A percentile compares a stretch with the other conserved stretches of the same genome.
phyloP scores from a whole-genome alignment of 92 coral and sea anemone genomes.

The Nematostella vectensis region DNA sequence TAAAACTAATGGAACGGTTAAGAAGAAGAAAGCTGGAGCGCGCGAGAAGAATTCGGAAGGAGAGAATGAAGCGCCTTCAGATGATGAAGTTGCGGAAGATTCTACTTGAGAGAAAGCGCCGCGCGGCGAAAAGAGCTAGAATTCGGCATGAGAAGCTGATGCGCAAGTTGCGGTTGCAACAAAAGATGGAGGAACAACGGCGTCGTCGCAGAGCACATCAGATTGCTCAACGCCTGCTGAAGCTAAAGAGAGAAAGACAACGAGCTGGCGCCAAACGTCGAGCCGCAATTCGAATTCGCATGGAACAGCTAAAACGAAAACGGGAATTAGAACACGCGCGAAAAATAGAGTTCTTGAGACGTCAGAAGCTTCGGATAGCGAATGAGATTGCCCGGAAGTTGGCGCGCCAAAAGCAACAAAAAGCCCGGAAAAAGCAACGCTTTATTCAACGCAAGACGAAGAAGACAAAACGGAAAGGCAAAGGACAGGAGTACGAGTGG shows the following conservation, averaged over 20 bases:
- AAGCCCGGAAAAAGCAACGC: background rate
- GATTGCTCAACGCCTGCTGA: background rate
- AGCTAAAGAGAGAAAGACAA: background rate
- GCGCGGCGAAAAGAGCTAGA: background rate
- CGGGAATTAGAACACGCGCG: background rate
- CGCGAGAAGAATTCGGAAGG: background rate
- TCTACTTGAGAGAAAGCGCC: background rate
- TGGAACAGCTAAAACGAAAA: background rate
- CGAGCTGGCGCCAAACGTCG: background rate
- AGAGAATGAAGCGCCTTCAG: background rate
- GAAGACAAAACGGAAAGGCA: background rate
- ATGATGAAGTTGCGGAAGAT: background rate
- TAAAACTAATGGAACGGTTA: background rate
- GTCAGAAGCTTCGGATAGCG: background rate
- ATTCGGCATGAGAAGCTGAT: background rate
- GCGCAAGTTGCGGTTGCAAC: background rate
- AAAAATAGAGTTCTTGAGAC: background rate
- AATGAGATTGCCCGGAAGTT: background rate
- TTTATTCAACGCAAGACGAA: background rate
- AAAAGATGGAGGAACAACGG: background rate
- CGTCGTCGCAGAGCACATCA: background rate
- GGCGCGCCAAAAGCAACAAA: background rate
- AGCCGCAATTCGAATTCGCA: background rate
- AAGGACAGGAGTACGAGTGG: background rate
- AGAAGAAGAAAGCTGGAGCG: background rate